Base-by-base conservation (phyloP, 2,888 invertebrate species). In the Pristionchus entomophagus region DNA sequence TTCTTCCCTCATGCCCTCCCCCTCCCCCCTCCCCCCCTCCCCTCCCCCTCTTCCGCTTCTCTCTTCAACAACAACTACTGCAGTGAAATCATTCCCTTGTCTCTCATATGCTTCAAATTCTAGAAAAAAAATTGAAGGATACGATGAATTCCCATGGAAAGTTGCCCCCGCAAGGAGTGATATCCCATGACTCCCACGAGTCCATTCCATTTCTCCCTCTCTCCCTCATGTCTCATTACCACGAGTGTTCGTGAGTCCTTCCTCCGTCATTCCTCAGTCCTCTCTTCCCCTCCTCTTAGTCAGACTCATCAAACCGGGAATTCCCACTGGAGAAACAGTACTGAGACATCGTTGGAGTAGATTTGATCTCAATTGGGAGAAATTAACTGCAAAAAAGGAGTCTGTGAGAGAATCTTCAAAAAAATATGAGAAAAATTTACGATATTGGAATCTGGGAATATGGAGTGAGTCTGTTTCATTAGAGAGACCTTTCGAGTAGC, bases 391-490 rank as follows among this genome's bases (percentile, higher is more conserved):
- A 73, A 73, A 73, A 73, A 45, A 26, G 26, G 45, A 32, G n/a
- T 73, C 73, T 12, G 41, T 73, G 73, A 73, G 73, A 45, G 41
- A 73, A 45, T 73, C 45, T 35, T 41, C 26, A 73, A 12, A 41
- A 32, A n/a, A 69, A 69, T 38, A 69, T 38, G 35, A 69, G 73
- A 26, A 41, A n/a, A 73, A 12, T 12, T 41, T 14, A 29, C 0
- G 32, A 73, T 73, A 73, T 73, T 73, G 19, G 12, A 73, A 41
- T 73, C 73, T 73, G n/a, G 41, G 73, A 45, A 73, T 12, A n/a
- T 19, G 32, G 12, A 59, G n/a, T 29, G 65, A 69, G 22, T 8
- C 32, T 69, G 1, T 17, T 35, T 69, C 12, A 8, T 35, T 35
- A 19, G 6, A 32, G 62, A 35, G 62, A 26, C n/a, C n/a, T 56